A percentile compares a stretch with the other conserved stretches of the same genome.
Conservation (phyloP, 2,888 invertebrate species). For the Metalampra italica region DNA sequence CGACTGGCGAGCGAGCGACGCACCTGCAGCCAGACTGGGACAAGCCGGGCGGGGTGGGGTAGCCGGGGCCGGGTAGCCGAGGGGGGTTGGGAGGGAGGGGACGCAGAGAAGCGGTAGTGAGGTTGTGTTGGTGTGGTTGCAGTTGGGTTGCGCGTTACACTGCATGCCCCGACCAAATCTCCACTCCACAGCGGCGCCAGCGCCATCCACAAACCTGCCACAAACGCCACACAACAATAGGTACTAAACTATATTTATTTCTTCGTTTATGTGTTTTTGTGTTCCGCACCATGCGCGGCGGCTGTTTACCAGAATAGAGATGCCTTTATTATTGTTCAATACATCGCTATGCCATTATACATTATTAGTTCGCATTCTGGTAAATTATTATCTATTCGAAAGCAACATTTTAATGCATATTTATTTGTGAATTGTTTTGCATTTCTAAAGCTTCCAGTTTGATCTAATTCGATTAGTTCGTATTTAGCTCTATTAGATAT, state of each 20-base stretch:
- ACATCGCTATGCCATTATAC: conserved; percentile 55
- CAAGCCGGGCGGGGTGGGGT: conserved; percentile 6
- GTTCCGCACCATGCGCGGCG: conserved; percentile 73
- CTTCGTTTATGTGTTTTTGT: conserved; percentile 73
- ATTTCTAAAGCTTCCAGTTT: conserved; percentile 62
- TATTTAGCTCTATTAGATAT: conserved; percentile 49
- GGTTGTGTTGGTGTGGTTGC: conserved; percentile 84
- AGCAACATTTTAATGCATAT: conserved; percentile 77
- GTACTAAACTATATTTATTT: conserved; percentile 74
- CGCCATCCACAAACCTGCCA: conserved; percentile 76
- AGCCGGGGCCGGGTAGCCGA: conserved; percentile 9
- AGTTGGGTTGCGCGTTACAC: conserved; percentile 94
- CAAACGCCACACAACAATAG: conserved; percentile 78
- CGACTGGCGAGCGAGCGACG: conserved; percentile 13
- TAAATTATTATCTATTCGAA: conserved; percentile 43
- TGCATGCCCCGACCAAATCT: conserved; percentile 89
- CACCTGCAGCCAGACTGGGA: conserved; percentile 37
- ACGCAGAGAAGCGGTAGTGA: conserved; percentile 45
- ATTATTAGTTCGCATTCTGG: conserved; percentile 54
- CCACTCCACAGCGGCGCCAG: conserved; percentile 77
- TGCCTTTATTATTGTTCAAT: conserved; percentile 58
- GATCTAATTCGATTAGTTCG: conserved; percentile 50
- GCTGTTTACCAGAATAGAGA: conserved; percentile 61
- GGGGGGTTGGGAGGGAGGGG: conserved; percentile 3
- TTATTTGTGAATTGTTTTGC: conserved; percentile 63